Percentiles rank a stretch among this genome's conserved stretches.
Evolutionary conservation across 1,140 invertebrate genomes (phyloP).

Genomic region (Hyles vespertilio): DNA sequence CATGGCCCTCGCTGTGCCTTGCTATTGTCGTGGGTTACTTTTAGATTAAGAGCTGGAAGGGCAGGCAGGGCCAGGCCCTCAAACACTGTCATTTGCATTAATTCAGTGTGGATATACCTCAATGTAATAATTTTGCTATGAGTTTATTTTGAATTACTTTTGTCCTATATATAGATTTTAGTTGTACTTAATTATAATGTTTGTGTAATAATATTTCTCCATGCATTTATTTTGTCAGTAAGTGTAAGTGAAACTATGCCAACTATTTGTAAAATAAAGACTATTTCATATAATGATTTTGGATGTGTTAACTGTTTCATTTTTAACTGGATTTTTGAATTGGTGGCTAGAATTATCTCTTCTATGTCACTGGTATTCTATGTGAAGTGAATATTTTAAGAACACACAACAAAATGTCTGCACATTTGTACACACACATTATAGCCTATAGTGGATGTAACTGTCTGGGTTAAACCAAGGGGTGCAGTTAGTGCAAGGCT

Average conservation of each 20-base stretch:
- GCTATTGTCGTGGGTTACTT: neutral
- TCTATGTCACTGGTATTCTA: too few relatives aligned
- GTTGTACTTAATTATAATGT: constrained; percentile 7
- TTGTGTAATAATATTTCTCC: constrained; percentile 7
- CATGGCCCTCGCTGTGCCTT: neutral
- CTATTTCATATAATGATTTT: constrained; percentile 7
- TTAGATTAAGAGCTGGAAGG: neutral
- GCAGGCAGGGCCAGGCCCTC: neutral
- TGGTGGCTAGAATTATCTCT: too few relatives aligned
- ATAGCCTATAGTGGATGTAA: too few relatives aligned
- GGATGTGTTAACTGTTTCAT: neutral
- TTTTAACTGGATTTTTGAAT: too few relatives aligned
- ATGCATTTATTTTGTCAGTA: constrained; percentile 9
- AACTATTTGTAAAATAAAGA: constrained; percentile 13
- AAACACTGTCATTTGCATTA: neutral
- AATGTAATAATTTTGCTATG: constrained; percentile 5
- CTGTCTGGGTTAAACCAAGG: too few relatives aligned
- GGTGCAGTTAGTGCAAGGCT: too few relatives aligned
- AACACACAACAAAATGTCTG: too few relatives aligned
- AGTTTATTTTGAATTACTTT: constrained; percentile 1
- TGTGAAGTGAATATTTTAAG: too few relatives aligned
- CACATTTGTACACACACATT: too few relatives aligned
- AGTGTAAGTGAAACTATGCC: constrained; percentile 10
- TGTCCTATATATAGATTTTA: constrained; percentile 5
- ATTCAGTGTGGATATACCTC: constrained; percentile 1